Evolutionary conservation across 1,140 invertebrate genomes (phyloP).

Genomic region (Chironomus tepperi): DNA sequence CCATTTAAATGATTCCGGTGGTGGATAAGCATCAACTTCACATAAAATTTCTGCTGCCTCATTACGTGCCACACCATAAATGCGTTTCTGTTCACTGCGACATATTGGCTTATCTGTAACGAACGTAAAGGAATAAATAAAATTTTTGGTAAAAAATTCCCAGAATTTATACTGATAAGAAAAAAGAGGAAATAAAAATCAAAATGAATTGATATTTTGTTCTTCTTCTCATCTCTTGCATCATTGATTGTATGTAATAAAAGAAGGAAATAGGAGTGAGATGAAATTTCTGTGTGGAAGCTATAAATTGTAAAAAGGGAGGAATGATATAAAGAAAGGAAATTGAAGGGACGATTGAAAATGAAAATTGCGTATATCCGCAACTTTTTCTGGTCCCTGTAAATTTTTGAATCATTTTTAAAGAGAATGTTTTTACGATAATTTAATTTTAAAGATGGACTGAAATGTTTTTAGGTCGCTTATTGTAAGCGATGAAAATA

Average conservation of each 20-base stretch:
- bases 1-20: slow-evolving; percentile 77
- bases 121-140: slow-evolving; percentile 16
- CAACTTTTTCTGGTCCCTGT: too few relatives aligned
- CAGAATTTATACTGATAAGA: neutral
- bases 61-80: slow-evolving; percentile 76
- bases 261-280: neutral
- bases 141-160: neutral
- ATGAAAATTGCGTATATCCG: too few relatives aligned
- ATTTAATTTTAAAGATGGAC: too few relatives aligned
- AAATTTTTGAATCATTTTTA: too few relatives aligned
- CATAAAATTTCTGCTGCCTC: slow-evolving; percentile 73
- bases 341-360: neutral
- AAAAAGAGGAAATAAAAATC: neutral
- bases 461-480: too few relatives aligned
- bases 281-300: neutral
- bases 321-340: neutral
- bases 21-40: slow-evolving; percentile 77
- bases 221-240: neutral
- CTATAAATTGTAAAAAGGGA: neutral
- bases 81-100: slow-evolving; percentile 60
- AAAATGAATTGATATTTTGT: neutral
- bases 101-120: slow-evolving; percentile 77
- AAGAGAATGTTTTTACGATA: too few relatives aligned
- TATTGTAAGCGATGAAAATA: too few relatives aligned
- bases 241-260: slow-evolving; percentile 14